These are phyloP conservation scores for Leptinotarsa juncta DNA, from an alignment of 2,888 invertebrate genomes.

Conservation along the genomic window DNA sequence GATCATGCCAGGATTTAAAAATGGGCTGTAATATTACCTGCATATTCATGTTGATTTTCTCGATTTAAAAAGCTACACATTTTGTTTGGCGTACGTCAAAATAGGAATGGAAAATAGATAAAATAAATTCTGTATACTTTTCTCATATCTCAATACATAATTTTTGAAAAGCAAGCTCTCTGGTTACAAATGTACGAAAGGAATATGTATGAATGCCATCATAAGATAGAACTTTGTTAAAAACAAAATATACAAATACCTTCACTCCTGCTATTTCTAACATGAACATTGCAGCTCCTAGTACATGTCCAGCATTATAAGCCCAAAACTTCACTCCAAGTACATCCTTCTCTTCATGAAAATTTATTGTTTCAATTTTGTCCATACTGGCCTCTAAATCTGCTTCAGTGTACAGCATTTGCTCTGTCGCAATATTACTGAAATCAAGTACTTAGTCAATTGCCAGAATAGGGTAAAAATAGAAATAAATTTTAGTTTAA, in stretches of 20 bases:
- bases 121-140: too few relatives aligned
- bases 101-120: too few relatives aligned
- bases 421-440: slow-evolving; percentile 95
- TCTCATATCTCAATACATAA: too few relatives aligned
- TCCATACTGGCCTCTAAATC: slow-evolving; percentile 98
- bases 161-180: too few relatives aligned
- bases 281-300: slow-evolving; percentile 99
- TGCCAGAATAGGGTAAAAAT: neutral
- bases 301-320: slow-evolving; percentile 98
- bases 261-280: slow-evolving; percentile 98
- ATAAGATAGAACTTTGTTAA: too few relatives aligned
- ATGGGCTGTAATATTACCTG: too few relatives aligned
- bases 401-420: slow-evolving; percentile 96
- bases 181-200: too few relatives aligned
- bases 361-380: slow-evolving; percentile 97
- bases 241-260: slow-evolving; percentile 30
- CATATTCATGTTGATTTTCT: too few relatives aligned
- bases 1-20: too few relatives aligned
- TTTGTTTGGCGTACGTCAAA: too few relatives aligned
- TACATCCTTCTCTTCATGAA: slow-evolving; percentile 97
- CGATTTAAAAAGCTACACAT: too few relatives aligned
- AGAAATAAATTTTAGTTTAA: neutral
- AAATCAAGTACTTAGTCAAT: slow-evolving; percentile 39
- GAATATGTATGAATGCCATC: too few relatives aligned
- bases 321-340: slow-evolving; percentile 98